A percentile compares a stretch with the other conserved stretches of the same genome.
phyloP scores from a whole-genome alignment of 2,113 vertebrate species.

The Sorex araneus region DNA sequence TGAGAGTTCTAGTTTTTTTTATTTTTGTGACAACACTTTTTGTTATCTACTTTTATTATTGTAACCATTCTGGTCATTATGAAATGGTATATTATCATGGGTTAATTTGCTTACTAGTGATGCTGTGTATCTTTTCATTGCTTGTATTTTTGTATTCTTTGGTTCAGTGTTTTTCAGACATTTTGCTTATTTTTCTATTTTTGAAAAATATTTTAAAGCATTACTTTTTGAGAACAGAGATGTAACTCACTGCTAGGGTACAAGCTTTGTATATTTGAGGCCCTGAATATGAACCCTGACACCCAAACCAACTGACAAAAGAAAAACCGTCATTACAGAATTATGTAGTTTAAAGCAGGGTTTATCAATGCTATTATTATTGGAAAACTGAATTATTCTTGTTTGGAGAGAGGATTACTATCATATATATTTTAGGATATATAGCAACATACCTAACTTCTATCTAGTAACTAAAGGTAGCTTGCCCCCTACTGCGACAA shows the following conservation, averaged over 20 bases:
- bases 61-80: background rate
- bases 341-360: background rate
- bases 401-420: background rate
- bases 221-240: too few relatives aligned
- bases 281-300: too few relatives aligned
- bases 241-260: too few relatives aligned
- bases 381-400: background rate
- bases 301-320: too few relatives aligned
- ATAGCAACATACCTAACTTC: background rate
- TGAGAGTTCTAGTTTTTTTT: conserved; percentile 3
- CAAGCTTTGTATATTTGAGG: too few relatives aligned
- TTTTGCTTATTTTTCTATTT: conserved; percentile 19
- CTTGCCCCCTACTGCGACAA: background rate
- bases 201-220: background rate
- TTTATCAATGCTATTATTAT: background rate
- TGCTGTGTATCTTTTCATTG: background rate
- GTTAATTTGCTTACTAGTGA: background rate
- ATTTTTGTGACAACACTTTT: background rate
- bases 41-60: conserved; percentile 15
- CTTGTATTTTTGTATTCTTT: background rate
- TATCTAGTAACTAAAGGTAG: background rate
- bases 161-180: conserved; percentile 15
- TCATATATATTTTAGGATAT: background rate
- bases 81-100: background rate
- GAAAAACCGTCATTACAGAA: too few relatives aligned